Percentiles rank a stretch among this genome's conserved stretches.
These are phyloP conservation scores for Macaca mulatta DNA, from an alignment of 2,113 vertebrate species.

Conservation along the genomic window DNA sequence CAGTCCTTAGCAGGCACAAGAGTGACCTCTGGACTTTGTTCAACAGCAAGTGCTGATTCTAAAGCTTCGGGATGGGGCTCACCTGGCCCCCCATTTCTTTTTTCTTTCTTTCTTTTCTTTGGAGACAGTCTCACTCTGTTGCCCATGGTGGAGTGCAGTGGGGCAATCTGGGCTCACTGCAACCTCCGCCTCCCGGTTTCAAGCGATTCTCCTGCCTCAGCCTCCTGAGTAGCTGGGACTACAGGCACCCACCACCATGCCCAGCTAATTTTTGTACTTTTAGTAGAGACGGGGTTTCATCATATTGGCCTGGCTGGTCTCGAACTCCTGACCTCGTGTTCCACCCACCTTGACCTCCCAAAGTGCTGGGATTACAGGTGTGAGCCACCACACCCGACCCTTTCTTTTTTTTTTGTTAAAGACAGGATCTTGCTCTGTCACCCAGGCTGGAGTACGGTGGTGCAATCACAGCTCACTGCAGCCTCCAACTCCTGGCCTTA, in stretches of 20 bases:
- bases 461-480: too few relatives aligned
- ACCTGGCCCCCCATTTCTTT: too few relatives aligned
- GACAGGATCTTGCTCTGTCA: too few relatives aligned
- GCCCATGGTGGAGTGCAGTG: background rate
- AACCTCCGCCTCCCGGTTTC: background rate
- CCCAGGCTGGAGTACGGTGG: too few relatives aligned
- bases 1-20: too few relatives aligned
- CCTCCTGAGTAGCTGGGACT: background rate
- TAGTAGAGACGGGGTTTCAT: background rate
- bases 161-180: background rate
- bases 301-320: background rate
- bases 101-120: too few relatives aligned
- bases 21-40: background rate
- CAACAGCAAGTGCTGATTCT: background rate
- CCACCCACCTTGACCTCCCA: too few relatives aligned
- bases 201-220: background rate
- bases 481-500: too few relatives aligned
- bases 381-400: too few relatives aligned
- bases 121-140: background rate
- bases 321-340: background rate
- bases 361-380: too few relatives aligned
- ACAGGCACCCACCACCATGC: background rate
- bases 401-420: too few relatives aligned
- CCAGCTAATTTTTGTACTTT: background rate
- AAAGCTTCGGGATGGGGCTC: too few relatives aligned